These are phyloP conservation scores for Chinchilla lanigera DNA, from an alignment of 2,113 vertebrate species.

Conservation along the genomic window DNA sequence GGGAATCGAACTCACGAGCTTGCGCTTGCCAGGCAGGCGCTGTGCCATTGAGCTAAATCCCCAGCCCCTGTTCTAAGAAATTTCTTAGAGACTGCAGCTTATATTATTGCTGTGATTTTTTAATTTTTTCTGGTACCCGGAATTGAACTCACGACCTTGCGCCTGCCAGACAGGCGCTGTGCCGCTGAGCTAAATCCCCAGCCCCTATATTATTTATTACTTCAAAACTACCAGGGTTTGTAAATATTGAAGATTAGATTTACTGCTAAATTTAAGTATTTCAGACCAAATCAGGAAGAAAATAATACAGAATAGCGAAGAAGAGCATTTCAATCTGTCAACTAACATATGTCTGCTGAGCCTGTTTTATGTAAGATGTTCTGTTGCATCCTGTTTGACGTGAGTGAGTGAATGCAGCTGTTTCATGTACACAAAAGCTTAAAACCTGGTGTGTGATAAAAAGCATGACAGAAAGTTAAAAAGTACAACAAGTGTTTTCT, in stretches of 20 bases:
- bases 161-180: too few species aligned
- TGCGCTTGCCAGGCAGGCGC: too few species aligned
- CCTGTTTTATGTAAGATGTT: neutral
- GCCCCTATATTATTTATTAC: neutral
- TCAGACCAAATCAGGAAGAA: conserved; percentile 29
- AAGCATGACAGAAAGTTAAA: neutral
- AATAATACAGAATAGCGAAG: neutral
- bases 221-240: conserved; percentile 12
- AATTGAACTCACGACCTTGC: too few species aligned
- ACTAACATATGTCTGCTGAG: conserved; percentile 2
- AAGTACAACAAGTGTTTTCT: conserved; percentile 41
- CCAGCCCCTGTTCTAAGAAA: conserved; percentile 48
- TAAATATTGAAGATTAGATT: conserved; percentile 42
- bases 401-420: conserved; percentile 27
- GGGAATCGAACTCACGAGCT: too few species aligned
- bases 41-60: too few species aligned
- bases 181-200: too few species aligned
- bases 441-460: neutral
- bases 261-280: conserved; percentile 43
- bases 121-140: too few species aligned
- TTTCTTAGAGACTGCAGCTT: neutral
- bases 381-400: conserved; percentile 1
- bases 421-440: neutral
- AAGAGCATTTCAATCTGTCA: neutral
- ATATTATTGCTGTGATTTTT: too few species aligned